Evolutionary conservation across 2,797 vertebrate genomes (phyloP).

Genomic region (Alauda arvensis): DNA sequence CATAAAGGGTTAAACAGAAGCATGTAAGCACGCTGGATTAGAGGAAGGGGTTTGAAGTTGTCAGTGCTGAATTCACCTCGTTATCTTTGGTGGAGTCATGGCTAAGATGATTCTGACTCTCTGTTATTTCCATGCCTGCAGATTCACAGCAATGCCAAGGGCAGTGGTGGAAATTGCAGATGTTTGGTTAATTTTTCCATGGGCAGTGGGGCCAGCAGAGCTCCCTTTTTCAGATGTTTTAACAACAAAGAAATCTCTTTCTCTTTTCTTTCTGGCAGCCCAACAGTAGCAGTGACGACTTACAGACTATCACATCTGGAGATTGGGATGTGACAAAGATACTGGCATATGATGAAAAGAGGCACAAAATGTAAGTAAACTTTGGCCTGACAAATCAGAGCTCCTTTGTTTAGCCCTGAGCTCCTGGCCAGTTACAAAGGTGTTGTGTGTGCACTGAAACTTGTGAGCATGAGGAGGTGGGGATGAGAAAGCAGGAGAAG

Average conservation of each 20-base stretch:
- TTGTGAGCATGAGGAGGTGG: background rate
- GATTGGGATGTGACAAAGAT: conserved; percentile 96
- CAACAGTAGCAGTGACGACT: conserved; percentile 88
- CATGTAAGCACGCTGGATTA: fast-evolving
- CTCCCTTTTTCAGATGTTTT: background rate
- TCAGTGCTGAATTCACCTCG: background rate
- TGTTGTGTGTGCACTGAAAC: background rate
- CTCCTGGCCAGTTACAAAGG: background rate
- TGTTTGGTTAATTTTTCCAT: background rate
- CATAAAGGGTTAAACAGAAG: background rate
- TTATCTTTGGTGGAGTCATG: background rate
- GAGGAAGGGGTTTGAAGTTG: background rate
- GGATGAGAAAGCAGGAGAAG: background rate
- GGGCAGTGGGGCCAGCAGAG: background rate
- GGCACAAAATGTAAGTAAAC: conserved; percentile 87
- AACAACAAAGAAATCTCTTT: background rate
- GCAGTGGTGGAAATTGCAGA: background rate
- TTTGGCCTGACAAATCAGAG: background rate
- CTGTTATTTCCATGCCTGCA: background rate
- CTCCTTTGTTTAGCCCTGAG: background rate
- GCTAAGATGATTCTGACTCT: background rate
- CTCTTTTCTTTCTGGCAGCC: conserved; percentile 73
- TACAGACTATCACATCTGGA: conserved; percentile 93
- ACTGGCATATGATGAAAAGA: conserved; percentile 85
- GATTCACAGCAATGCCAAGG: background rate